Evolutionary conservation across 2,113 vertebrate species (phyloP).

Genomic region (Seriola rivoliana): DNA sequence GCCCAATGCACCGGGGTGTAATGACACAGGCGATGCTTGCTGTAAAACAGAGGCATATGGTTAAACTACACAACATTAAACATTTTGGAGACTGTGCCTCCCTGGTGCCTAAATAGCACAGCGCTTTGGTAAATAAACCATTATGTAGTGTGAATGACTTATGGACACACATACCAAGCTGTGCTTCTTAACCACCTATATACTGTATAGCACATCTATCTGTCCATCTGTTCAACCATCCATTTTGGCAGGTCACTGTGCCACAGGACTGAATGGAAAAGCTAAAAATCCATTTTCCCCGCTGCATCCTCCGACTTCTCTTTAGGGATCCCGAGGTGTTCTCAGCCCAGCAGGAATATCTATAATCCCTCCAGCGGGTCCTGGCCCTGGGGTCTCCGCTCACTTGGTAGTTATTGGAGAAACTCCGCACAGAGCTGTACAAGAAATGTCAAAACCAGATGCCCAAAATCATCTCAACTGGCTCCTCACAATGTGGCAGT

Average conservation of each 20-base stretch:
- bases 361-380: background rate
- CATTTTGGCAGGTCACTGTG: background rate
- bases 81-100: slow-evolving; percentile 81
- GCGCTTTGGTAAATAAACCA: slow-evolving; percentile 84
- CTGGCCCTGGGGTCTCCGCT: background rate
- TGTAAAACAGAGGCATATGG: slow-evolving; percentile 86
- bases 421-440: slow-evolving; percentile 2
- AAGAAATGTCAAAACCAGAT: slow-evolving; percentile 12
- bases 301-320: background rate
- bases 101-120: slow-evolving; percentile 82
- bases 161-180: slow-evolving; percentile 55
- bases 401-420: background rate
- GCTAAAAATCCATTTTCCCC: background rate
- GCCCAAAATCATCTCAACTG: background rate
- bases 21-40: slow-evolving; percentile 80
- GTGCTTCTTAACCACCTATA: slow-evolving; percentile 44
- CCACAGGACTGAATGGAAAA: background rate
- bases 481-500: background rate
- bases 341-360: slow-evolving; percentile 2
- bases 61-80: slow-evolving; percentile 87
- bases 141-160: slow-evolving; percentile 80
- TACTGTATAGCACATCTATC: background rate
- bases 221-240: background rate
- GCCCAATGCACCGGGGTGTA: slow-evolving; percentile 79
- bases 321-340: background rate